Evolutionary conservation across 2,113 vertebrate species (phyloP), one percentile per base, ranked within the genome.

Genomic region (Oryzias celebensis): DNA sequence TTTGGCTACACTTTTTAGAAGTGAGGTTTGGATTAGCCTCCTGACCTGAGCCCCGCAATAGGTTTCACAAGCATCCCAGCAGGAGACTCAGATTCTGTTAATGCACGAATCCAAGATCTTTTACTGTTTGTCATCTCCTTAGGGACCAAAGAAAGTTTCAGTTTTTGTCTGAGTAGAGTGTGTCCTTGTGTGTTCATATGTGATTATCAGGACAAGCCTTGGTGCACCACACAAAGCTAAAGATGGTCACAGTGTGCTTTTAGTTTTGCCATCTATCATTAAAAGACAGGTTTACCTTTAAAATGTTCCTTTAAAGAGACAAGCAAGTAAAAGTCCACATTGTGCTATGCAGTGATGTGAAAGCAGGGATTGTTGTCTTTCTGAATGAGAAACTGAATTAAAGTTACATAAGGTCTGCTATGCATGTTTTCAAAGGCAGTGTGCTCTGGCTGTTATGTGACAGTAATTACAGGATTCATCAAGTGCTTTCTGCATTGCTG

Each of bases 191-290:
- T 68, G 73, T 77, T 86, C 81, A 65, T 71, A 75, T 64, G 70
- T 57, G 73, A 83, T 82, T 75, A 73, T 73, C 79, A 81, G 68
- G 49, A 62, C 23, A 22, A 79, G 67, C 66, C 68, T 58, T 31
- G 18, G 62, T 68, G 78, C 64, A 65, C 75, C 60, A 54, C 60
- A 62, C 68, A 67, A 22, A 58, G 65, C 64, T n/a, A 6, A 26
- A 52, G 77, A 61, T 68, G 74, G 80, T 84, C 68, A 59, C 71
- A 67, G 71, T 80, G 75, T 78, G 80, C 82, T 81, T 80, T 64
- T 65, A 68, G 72, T 50, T 70, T 58, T 58, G 75, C 79, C 68
- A 78, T 86, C 82, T 84, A 81, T 75, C 72, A 78, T 77, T 86
- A 73, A 80, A 89, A 90, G 77, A 79, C 2, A 4, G 48, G 81